Evolutionary conservation across 2,113 vertebrate genomes (phyloP).

Genomic region (Saccopteryx leptura): DNA sequence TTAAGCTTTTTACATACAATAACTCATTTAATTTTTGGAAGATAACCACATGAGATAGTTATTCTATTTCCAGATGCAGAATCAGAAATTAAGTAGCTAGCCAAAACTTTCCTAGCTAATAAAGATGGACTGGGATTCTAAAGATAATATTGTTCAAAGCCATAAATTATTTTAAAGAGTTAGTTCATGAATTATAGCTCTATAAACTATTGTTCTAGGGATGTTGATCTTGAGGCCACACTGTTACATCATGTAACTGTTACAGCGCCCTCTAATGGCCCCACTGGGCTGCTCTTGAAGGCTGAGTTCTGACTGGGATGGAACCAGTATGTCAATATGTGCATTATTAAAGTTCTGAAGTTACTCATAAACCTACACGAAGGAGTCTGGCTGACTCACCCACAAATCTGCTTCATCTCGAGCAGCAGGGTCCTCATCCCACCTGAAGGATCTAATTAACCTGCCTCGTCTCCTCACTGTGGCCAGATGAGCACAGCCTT

Average conservation of each 20-base stretch:
- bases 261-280: neutral
- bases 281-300: neutral
- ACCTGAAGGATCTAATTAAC: constrained; percentile 66
- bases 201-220: neutral
- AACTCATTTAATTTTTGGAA: constrained; percentile 33
- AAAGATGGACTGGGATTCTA: neutral
- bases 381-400: constrained; percentile 34
- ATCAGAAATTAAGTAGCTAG: constrained; percentile 20
- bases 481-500: constrained; percentile 44
- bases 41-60: neutral
- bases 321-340: neutral
- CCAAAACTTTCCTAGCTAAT: constrained; percentile 24
- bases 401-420: constrained; percentile 37
- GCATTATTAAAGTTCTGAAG: constrained; percentile 13
- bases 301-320: neutral
- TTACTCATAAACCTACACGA: constrained; percentile 13
- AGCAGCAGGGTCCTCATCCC: neutral
- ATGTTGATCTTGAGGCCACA: neutral
- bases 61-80: neutral
- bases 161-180: constrained; percentile 22
- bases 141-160: neutral
- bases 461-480: neutral
- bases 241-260: neutral
- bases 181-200: constrained; percentile 7
- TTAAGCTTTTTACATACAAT: neutral